Base-by-base conservation (phyloP, 92 coral and sea anemone species). In the Zoanthus gigantus region DNA sequence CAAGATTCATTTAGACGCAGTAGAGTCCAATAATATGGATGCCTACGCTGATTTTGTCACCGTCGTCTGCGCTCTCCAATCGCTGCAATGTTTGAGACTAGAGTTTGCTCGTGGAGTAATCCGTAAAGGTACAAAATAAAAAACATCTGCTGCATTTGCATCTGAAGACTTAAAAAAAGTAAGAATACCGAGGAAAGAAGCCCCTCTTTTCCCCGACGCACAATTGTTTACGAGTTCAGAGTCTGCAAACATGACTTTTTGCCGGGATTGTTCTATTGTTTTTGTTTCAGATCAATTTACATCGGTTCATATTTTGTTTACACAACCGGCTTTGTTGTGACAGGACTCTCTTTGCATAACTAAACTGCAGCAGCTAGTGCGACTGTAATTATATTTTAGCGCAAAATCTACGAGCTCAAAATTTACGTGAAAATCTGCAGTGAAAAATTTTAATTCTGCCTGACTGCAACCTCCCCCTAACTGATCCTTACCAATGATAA, bases 1-100 rank as follows among this genome's bases (percentile, higher is more conserved):
- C 87, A 88, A 23, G 87, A 88, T 34, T 88, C 79, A 53, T 66
- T 85, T 15, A 87, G 91, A 88, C 91, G 83, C 28, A 87, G 91
- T 74, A 88, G 72, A 58, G 87, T 71, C 82, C 87, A 73, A 68
- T 86, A 72, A 65, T 85, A 74, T 23, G 72, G 88, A 37, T 78
- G 66, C 18, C 54, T 50, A 48, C 74, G 74, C 83, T 48, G 58
- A 48, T 68, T 53, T 74, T 47, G 83, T 74, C 76, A 50, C 34
- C 74, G 73, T 52, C 83, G 72, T 23, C 72, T 71, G 63, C 32
- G 58, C 52, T 74, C 37, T 83, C 57, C 57, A 74, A 74, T 74
- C 32, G 57, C 78, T 74, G 78, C 32, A 45, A 46, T 45, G 57
- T 74, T 74, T 74, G 54, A 31, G 57, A 74, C 78, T 6, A n/a